Conservation (phyloP, 2,113 vertebrate species). For the Struthidea cinerea region DNA sequence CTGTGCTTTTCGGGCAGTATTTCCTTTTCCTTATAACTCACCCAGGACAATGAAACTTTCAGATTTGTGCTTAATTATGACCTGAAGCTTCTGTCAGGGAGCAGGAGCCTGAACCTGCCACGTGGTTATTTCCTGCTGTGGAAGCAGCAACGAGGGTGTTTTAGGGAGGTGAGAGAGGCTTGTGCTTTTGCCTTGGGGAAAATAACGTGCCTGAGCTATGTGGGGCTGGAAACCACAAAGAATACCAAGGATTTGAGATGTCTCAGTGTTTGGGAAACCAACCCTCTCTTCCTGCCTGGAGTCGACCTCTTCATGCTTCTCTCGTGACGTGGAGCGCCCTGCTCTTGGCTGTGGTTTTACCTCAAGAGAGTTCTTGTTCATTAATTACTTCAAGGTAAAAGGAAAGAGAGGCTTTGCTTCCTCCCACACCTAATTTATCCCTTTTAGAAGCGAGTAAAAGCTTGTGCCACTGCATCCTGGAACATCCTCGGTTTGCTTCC, state of each 20-base stretch:
- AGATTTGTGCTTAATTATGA: not conserved
- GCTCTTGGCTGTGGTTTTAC: not conserved
- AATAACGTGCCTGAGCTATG: not conserved
- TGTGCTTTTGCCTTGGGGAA: not conserved
- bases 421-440: not conserved
- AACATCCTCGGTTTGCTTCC: not conserved
- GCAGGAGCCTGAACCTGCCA: not conserved
- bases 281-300: not conserved
- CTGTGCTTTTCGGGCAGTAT: not conserved
- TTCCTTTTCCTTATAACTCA: not conserved
- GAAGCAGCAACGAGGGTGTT: not conserved
- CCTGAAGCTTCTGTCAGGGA: not conserved
- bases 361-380: not conserved
- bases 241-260: not conserved
- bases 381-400: not conserved
- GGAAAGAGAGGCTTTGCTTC: not conserved
- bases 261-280: not conserved
- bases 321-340: rapidly evolving
- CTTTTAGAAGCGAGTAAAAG: not conserved
- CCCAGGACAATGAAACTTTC: not conserved
- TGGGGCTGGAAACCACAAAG: not conserved
- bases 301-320: not conserved
- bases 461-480: not conserved
- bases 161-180: not conserved
- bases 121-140: not conserved